Percentiles rank a stretch among this genome's conserved stretches.
These are phyloP conservation scores for Marisa cornuarietis DNA, from an alignment of 1,140 invertebrate species.

Conservation along the genomic window DNA sequence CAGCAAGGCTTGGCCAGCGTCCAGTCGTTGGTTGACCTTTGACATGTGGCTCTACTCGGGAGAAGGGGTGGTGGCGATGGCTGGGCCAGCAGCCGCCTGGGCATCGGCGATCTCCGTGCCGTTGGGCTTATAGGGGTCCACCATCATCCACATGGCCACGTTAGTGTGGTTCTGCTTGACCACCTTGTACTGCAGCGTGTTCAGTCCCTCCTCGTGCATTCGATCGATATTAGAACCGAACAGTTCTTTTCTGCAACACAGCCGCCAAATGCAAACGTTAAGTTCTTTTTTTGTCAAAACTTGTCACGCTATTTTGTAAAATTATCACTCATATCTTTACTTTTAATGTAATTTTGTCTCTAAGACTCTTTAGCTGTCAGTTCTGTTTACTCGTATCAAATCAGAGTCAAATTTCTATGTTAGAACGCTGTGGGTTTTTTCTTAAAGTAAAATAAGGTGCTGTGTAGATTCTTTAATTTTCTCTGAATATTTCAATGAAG, in stretches of 20 bases:
- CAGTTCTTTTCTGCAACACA: conserved; percentile 16
- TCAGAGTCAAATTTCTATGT: no score
- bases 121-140: conserved; percentile 22
- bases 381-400: no score
- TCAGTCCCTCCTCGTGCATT: conserved; percentile 24
- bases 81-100: not conserved
- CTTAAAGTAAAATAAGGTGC: no score
- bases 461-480: no score
- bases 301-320: no score
- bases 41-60: not conserved
- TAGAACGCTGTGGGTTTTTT: no score
- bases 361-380: no score
- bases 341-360: no score
- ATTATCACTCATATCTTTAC: no score
- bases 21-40: not conserved
- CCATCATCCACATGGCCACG: conserved; percentile 23
- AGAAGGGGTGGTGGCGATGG: not conserved
- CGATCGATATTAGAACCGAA: conserved; percentile 20
- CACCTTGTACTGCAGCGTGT: conserved; percentile 23
- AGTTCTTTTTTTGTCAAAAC: no score
- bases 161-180: conserved; percentile 15
- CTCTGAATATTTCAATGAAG: no score
- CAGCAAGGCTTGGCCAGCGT: not conserved
- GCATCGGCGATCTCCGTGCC: conserved; percentile 5
- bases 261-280: no score